These are phyloP conservation scores for Bicyclus anynana DNA, from an alignment of 1,140 invertebrate genomes.

Conservation along the genomic window DNA sequence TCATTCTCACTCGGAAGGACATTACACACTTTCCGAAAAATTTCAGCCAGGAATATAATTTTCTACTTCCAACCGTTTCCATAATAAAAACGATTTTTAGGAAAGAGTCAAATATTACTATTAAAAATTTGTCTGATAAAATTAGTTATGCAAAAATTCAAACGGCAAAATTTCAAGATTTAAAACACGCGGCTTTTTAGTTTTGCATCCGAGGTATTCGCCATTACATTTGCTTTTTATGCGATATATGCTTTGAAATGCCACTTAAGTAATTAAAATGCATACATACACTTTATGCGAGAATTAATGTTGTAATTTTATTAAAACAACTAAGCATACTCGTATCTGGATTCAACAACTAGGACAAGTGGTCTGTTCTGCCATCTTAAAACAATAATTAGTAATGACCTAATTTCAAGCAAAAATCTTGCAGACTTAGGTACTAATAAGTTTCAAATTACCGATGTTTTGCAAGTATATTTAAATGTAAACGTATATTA, in stretches of 20 bases:
- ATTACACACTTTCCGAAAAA: too few species aligned
- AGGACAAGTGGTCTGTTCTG: background rate
- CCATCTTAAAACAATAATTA: background rate
- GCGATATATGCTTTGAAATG: constrained; percentile 3
- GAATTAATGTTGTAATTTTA: constrained; percentile 10
- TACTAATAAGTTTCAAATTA: too few species aligned
- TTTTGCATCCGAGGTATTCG: constrained; percentile 7
- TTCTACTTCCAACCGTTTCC: too few species aligned
- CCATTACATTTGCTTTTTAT: constrained; percentile 14
- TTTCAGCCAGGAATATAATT: too few species aligned
- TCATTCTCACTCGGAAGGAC: too few species aligned
- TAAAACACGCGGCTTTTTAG: background rate
- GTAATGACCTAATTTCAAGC: too few species aligned
- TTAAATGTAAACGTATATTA: too few species aligned
- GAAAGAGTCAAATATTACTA: too few species aligned
- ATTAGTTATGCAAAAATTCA: background rate
- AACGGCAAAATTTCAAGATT: background rate
- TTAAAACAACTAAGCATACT: background rate
- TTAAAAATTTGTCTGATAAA: background rate
- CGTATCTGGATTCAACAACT: background rate
- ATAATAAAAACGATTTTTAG: too few species aligned
- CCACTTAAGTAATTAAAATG: constrained; percentile 22
- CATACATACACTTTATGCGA: constrained; percentile 1
- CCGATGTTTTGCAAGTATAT: too few species aligned
- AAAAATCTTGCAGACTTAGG: too few species aligned